Evolutionary conservation across 2,888 invertebrate species (phyloP), one percentile per base, ranked within the genome.

Genomic region (Drosophila testacea): DNA sequence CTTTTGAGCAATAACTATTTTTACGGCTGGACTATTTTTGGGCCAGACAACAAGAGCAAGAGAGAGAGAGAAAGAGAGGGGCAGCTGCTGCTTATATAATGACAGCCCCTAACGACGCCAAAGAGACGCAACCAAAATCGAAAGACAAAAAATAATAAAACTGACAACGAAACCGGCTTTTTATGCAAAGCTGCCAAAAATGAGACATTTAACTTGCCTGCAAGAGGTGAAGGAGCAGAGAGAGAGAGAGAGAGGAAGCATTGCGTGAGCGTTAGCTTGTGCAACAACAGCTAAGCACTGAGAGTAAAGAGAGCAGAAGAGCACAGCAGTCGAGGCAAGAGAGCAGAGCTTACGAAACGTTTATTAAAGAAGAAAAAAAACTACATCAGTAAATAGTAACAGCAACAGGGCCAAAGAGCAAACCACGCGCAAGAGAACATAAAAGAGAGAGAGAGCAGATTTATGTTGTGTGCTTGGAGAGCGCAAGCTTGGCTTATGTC

Each of bases 251-350:
- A 22, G 27, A 36, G 51, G 38, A 48, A 56, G 55, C 78, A 75
- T 88, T 83, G 82, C 88, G 88, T 88, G 83, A 83, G 77, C 86
- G 46, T 48, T 38, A n/a, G 69, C 88, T 83, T 83, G 83, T 88
- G 83, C 88, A 83, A 83, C 83, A 88, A 85, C 38, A 59, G 57
- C 28, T 54, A 9, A 66, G 51, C 38, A 39, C 55, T 32, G 7
- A 34, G 1, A 66, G 51, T 34, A 39, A 50, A 27, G 10, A 34
- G 1, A 10, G 22, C 28, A 30, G 16, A 59, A 66, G 61, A 77
- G 81, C 48, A 51, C 41, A 44, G 56, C 9, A 62, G 50, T 30
- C 69, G 60, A 55, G 41, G 27, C 51, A 69, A 61, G 69, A 68
- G 72, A 44, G 80, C 50, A 7, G 7, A n/a, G 41, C 48, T 70